Percentiles rank a stretch among this genome's conserved stretches.
phyloP scores from a whole-genome alignment of 2,888 invertebrate species.

The Plebejus melissa region DNA sequence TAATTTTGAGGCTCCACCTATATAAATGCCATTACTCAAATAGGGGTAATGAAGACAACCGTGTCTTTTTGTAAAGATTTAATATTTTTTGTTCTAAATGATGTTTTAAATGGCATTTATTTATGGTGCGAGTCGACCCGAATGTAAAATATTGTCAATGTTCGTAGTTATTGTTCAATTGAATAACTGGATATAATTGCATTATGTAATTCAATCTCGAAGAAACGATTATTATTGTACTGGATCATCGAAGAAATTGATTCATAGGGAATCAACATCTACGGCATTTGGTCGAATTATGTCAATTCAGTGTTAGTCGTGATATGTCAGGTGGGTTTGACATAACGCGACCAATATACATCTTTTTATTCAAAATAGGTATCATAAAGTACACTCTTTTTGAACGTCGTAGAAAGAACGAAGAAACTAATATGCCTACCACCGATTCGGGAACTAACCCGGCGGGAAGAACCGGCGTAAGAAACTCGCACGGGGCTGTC shows the following conservation, averaged over 20 bases:
- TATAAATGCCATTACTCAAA: neutral
- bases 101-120: neutral
- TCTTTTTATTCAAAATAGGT: too few relatives aligned
- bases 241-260: neutral
- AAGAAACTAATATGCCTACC: too few relatives aligned
- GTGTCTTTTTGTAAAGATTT: neutral
- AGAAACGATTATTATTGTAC: neutral
- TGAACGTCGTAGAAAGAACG: too few relatives aligned
- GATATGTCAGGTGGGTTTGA: too few relatives aligned
- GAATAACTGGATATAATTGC: neutral
- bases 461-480: too few relatives aligned
- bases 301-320: neutral
- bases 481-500: too few relatives aligned
- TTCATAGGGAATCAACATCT: neutral
- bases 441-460: too few relatives aligned
- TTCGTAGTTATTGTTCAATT: conserved; percentile 2
- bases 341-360: too few relatives aligned
- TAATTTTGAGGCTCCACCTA: neutral
- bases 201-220: neutral
- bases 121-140: neutral
- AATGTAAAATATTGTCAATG: neutral
- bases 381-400: too few relatives aligned
- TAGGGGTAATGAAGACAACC: neutral
- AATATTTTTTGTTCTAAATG: neutral
- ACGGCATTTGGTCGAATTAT: too few relatives aligned